Base-by-base conservation (phyloP, 1,140 invertebrate genomes). In the Drosophila funebris region DNA sequence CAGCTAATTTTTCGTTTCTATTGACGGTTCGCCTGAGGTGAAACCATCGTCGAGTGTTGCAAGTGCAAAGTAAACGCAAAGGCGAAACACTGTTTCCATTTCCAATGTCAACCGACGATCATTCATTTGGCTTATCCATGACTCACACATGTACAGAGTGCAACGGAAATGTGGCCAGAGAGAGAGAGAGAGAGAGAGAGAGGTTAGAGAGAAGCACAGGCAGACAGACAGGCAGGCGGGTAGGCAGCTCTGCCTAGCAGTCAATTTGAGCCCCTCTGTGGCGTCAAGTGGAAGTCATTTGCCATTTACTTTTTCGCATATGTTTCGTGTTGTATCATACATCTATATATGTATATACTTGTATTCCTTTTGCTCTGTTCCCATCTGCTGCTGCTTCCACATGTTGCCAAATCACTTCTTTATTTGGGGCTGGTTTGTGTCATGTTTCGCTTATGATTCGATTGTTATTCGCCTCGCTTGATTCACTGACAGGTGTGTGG, bases 91-190 rank as follows among this genome's bases (percentile, higher is more conserved):
- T 53, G 77, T 80, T 79, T 74, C 78, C 74, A 75, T 56, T 85
- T 81, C 81, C 81, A 84, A 81, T 84, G 81, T 84, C 81, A 84
- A 81, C 68, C 68, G 44, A 31, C 63, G 77, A 87, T 84, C 81
- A 80, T 84, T 80, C 81, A 76, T 79, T 80, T 67, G 61, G 54
- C 73, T 85, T 73, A 80, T 80, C 73, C 80, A 58, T 84, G 80
- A 84, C 60, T 84, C 80, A 84, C 76, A 61, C 41, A 46, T 18
- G 31, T 36, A 18, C 43, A 33, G 31, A 46, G 53, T 64, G 33
- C 53, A 81, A 24, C 81, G 80, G 77, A 84, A 84, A 50, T 57
- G 52, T 50, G 37, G 39, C 13, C 8, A 61, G 60, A 33, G 58
- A 48, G 44, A 61, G 64, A 54, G 22, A 50, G 54, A 68, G 16